Conservation (phyloP, 2,888 invertebrate species). For the Ceriagrion tenellum region DNA sequence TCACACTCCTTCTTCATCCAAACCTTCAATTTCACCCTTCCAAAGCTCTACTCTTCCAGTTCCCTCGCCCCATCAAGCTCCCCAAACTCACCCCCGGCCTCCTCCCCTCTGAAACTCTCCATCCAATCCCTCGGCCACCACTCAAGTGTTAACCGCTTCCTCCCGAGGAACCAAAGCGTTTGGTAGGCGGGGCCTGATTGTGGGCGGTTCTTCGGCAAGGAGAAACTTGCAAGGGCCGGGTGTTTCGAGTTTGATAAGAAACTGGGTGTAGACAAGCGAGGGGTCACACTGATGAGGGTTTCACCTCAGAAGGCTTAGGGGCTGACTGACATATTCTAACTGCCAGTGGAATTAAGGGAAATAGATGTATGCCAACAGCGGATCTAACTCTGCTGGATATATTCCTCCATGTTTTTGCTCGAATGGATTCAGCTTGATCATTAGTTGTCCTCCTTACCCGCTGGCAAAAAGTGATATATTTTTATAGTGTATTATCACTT, state of each 20-base stretch:
- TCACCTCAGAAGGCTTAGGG: background rate
- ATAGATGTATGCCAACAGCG: background rate
- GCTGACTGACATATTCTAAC: background rate
- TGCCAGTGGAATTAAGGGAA: background rate
- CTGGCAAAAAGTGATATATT: too few relatives aligned
- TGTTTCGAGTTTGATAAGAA: background rate
- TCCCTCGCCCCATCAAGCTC: background rate
- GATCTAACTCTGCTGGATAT: background rate
- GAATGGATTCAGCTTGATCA: background rate
- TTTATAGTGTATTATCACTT: too few relatives aligned
- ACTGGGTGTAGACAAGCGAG: background rate
- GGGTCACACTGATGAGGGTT: background rate
- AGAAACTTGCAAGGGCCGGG: background rate
- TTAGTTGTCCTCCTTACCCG: too few relatives aligned
- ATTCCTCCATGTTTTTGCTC: background rate
- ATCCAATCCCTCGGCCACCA: background rate
- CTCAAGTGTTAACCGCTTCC: background rate
- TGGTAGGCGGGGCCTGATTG: background rate
- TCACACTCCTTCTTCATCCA: background rate
- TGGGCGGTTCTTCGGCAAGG: background rate
- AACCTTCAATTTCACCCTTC: background rate
- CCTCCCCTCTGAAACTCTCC: background rate
- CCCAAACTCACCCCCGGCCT: background rate
- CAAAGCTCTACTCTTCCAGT: background rate
- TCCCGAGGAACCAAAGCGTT: background rate